A percentile compares a stretch with the other conserved stretches of the same genome.
phyloP scores from a whole-genome alignment of 2,113 vertebrate genomes.

The Tricholaema leucomelas region DNA sequence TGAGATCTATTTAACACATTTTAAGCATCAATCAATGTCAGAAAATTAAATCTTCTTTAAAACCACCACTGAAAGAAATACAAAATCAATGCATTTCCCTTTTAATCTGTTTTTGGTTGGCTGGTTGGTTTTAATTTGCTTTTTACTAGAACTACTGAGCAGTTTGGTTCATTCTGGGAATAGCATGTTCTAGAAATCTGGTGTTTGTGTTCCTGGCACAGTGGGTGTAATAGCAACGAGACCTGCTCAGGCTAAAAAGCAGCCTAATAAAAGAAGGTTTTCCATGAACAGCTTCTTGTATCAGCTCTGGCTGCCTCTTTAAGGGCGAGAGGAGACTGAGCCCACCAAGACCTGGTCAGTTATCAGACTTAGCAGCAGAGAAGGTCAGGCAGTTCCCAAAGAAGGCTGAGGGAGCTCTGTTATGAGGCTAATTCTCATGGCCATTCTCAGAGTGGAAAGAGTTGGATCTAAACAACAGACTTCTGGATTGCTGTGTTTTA shows the following conservation, averaged over 20 bases:
- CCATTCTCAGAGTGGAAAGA: background rate
- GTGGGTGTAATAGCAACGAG: accelerated
- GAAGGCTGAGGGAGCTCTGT: background rate
- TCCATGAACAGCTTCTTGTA: background rate
- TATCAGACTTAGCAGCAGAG: background rate
- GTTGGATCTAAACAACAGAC: background rate
- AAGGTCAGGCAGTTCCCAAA: background rate
- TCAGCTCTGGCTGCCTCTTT: background rate
- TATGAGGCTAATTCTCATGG: background rate
- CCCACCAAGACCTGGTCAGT: background rate
- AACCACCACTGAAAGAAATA: background rate
- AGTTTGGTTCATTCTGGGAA: background rate
- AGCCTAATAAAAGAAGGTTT: background rate
- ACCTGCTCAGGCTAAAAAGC: background rate
- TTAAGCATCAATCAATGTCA: background rate
- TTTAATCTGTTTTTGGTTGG: background rate
- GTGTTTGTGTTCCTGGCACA: background rate
- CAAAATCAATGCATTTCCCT: background rate
- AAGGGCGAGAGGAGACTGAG: background rate
- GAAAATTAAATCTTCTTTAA: background rate
- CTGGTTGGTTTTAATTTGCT: background rate
- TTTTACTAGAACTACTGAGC: background rate
- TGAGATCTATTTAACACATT: background rate
- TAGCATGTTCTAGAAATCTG: background rate
- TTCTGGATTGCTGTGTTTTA: background rate